Evolutionary conservation across 1,140 invertebrate species (phyloP).

Genomic region (Papilio machaon): DNA sequence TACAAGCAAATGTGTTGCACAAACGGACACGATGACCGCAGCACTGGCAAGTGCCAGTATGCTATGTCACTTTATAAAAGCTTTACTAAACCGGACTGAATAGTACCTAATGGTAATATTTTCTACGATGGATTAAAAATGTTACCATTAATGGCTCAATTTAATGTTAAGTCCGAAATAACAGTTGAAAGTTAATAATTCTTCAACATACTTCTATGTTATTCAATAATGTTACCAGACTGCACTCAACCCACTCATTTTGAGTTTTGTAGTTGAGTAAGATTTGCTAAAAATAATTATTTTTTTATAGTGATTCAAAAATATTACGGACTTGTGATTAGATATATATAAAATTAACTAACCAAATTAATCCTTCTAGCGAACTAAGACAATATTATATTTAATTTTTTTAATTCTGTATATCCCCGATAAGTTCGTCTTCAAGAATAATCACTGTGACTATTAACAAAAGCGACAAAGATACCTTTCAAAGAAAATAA

Average conservation of each 20-base stretch:
- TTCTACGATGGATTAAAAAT: no score
- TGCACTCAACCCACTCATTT: no score
- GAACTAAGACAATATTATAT: slow-evolving; percentile 1
- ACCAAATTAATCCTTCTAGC: background rate
- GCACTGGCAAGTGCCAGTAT: slow-evolving; percentile 45
- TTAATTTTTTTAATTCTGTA: background rate
- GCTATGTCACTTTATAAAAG: slow-evolving; percentile 33
- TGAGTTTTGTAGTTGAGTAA: no score
- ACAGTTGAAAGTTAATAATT: no score
- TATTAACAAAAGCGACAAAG: slow-evolving; percentile 4
- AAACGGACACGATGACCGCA: slow-evolving; percentile 54
- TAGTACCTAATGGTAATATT: background rate
- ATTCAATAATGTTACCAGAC: no score
- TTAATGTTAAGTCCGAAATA: no score
- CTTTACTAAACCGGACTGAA: background rate
- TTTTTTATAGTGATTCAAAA: no score
- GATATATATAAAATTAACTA: background rate
- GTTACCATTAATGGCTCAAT: no score
- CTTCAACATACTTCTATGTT: no score
- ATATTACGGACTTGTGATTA: background rate
- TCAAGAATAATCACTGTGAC: background rate
- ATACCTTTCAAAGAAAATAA: slow-evolving; percentile 7
- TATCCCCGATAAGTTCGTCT: background rate
- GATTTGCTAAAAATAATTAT: no score
- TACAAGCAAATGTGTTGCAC: slow-evolving; percentile 56